Base-by-base conservation (phyloP, 1,140 invertebrate species). In the Drosophila truncata region DNA sequence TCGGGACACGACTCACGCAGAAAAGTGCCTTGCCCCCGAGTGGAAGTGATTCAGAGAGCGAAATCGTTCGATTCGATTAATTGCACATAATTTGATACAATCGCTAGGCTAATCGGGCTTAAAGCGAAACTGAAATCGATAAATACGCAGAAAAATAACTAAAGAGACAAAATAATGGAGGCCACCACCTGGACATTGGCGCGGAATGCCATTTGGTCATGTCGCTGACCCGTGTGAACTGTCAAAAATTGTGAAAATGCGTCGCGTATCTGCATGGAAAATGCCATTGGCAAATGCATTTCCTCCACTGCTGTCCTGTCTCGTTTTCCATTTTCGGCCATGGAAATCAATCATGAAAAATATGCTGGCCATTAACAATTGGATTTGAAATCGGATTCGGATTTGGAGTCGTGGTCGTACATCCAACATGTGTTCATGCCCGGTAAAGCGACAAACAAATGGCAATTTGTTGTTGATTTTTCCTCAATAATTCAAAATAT, bases 291-390 rank as follows among this genome's bases (percentile, higher is more conserved):
- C 29, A 35, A 65, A 65, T 42, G 35, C 62, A 69, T 69, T 69
- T 67, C 65, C 65, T 69, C n/a, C 18, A 4, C 61, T 18, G 47
- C 47, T 41, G 35, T 47, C 20, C 14, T 39, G 55, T 47, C 25
- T 54, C 25, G 50, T 33, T 78, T 81, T 67, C 80, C 80, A 74
- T 73, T 75, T 83, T 75, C 47, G 55, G 80, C 27, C 29, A 25
- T 54, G 42, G 71, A 80, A 87, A 86, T 84, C 82, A 84, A 84
- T 84, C 82, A 85, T 82, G 80, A 83, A 73, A 83, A 73, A 79
- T 74, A 83, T 82, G 62, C 54, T 50, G 47, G 80, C 79, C 79
- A 82, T 82, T 82, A 81, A 82, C 83, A 83, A 83, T 78, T 85
- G 41, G 71, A 80, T 84, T 83, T 71, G 57, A 47, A 83, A 79